Base-by-base conservation (phyloP, 2,113 vertebrate species). In the Lepus europaeus region DNA sequence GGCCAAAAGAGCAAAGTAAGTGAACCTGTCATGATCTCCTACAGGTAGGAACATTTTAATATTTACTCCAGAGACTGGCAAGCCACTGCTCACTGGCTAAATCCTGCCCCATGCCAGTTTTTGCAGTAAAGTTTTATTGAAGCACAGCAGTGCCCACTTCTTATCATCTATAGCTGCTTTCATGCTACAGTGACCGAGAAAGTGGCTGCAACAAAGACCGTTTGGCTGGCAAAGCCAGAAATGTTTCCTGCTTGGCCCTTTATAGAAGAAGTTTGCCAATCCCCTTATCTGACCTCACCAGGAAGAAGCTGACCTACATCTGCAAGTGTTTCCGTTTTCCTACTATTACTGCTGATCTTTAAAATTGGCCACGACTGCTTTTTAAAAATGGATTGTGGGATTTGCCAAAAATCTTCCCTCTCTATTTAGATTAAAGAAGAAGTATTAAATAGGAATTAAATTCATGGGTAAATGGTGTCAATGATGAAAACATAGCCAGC, bases 1-100 rank as follows among this genome's bases (percentile, higher is more conserved):
- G 99, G 99, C 99, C 96, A 99, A 99, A 98, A 99, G 99, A 98
- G 99, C 99, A 95, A 99, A 99, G 99, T 99, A 98, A 99, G 99
- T 98, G 56, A 73, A 56, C 33, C 82, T 49, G 5, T 12, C 81
- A 12, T 88, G 87, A 7, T 82, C 93, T 91, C 56, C 78, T 64
- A 16, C 17, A 77, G 59, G 49, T 27, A 73, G 6, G 56, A 91
- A 25, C 70, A 12, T 73, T 56, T 61, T 86, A 77, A 89, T 70
- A 4, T 89, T 51, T 72, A 63, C 53, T 63, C 12, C 63, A 64
- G 72, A 53, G 73, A 5, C 59, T 95, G 49, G n/a, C 74, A 82
- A 95, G 69, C 49, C 59, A 25, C 56, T 56, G 3, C 56, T n/a
- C 8, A 1, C n/a, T 45, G 39, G 63, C 36, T 45, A n/a, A 96